Evolutionary conservation across 2,888 invertebrate genomes (phyloP), one percentile per base, ranked within the genome.

Genomic region (Panopea generosa): DNA sequence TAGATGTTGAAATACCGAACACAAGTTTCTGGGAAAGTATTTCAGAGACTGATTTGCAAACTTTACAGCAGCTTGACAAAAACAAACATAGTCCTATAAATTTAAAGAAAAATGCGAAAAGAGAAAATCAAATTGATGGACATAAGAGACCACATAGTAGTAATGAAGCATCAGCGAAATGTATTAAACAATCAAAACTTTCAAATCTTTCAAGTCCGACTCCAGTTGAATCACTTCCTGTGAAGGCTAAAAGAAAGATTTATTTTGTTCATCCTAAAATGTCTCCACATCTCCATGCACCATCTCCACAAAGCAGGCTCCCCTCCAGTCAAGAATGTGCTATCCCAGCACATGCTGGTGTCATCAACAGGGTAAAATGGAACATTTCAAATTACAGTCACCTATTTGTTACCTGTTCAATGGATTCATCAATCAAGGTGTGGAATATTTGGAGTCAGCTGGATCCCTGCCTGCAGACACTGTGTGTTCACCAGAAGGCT

Each of bases 401-500:
- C 77, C 74, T 92, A 29, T 70, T 92, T 0, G 77, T 90, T 3
- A 89, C 92, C 4, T 89, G 87, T 27, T 91, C 92, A 6, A 89
- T 90, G 87, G 93, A 93, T 81, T 75, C 85, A 2, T 84, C 82
- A 16, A 79, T 92, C 1, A 90, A 89, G 73, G 74, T 93, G 14
- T 92, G 91, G 91, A 91, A 92, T 80, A 83, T 84, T 3, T 91
- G 91, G 84, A 87, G 86, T 18, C 84, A 83, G 47, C 55, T 85
- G 27, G 79, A 86, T 11, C 68, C 75, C 2, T 88, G 87, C 75
- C 83, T 89, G 11, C 77, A 84, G 45, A 75, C 78, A 6, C 55
- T 90, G 14, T 57, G 40, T 14, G 49, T 63, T 52, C 92, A 92
- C 75, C 67, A 69, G 18, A 91, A 87, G 56, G 91, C 90, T 45